Base-by-base conservation (phyloP, 1,140 invertebrate genomes). In the Hyphantria cunea region DNA sequence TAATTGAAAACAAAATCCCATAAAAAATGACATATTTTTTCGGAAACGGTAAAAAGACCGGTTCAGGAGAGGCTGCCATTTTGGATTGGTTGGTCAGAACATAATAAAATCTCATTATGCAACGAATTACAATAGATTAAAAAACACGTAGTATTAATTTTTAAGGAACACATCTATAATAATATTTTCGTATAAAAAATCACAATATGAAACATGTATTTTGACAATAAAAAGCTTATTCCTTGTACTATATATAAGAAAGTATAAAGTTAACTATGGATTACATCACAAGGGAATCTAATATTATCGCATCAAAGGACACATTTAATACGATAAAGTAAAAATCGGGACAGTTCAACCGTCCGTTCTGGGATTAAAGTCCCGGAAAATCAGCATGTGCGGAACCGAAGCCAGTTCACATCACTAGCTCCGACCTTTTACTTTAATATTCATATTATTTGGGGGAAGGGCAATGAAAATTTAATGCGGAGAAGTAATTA, bases 361-460 rank as follows among this genome's bases (percentile, higher is more conserved):
- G 55, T 45, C 42, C 44, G 45, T 34, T 31, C 3, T 44, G 33
- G 45, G 39, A 58, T 58, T 60, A 60, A 50, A 51, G 48, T 60
- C 56, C 56, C 48, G 48, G 47, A 51, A 60, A 60, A 60, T 51
- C 47, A 47, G 47, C 37, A 15, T 34, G 44, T 47, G 54, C 56
- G 56, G 56, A 34, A 49, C 47, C 41, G 14, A 32, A 41, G 45
- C 25, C 56, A 45, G 47, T 50, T 37, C 56, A 50, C 56, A 59
- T 50, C 56, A 59, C 56, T 59, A 59, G 56, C 32, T 50, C 56
- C 45, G 37, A 59, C 56, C 56, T 59, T 59, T 50, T 59, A 59
- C 56, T 59, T 59, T 59, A 59, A 59, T 59, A 59, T 59, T 59
- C 56, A 59, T 59, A 59, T 59, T 50, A 59, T 59, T 59, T 41